phyloP scores from a whole-genome alignment of 2,113 vertebrate genomes.

The Lophura nycthemera region DNA sequence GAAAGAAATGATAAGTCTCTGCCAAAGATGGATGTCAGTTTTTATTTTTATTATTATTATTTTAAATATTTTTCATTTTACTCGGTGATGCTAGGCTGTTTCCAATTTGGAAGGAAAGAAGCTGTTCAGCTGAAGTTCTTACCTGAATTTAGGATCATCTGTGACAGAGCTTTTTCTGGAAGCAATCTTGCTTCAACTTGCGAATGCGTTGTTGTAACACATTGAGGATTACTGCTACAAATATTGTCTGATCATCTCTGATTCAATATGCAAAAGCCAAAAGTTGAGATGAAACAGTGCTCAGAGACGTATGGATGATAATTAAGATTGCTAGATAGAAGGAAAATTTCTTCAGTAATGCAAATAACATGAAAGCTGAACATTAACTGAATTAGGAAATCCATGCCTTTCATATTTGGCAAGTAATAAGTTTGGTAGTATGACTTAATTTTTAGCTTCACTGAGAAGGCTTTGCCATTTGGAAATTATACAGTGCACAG shows the following conservation, averaged over 20 bases:
- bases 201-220: background rate
- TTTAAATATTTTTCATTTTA: background rate
- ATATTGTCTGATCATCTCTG: background rate
- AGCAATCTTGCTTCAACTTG: background rate
- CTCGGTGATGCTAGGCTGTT: background rate
- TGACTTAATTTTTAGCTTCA: background rate
- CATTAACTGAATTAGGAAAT: background rate
- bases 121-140: background rate
- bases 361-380: background rate
- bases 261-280: background rate
- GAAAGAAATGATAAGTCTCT: background rate
- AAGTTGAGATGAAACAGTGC: background rate
- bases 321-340: background rate
- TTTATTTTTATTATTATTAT: background rate
- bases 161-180: background rate
- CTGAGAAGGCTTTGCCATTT: rapidly evolving
- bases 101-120: background rate
- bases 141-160: background rate
- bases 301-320: background rate
- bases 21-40: background rate
- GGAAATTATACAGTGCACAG: rapidly evolving
- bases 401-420: background rate
- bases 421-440: background rate
- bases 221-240: background rate
- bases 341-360: background rate